These are phyloP conservation scores for Microchrysa polita DNA, from an alignment of 2,888 invertebrate species.

Conservation along the genomic window DNA sequence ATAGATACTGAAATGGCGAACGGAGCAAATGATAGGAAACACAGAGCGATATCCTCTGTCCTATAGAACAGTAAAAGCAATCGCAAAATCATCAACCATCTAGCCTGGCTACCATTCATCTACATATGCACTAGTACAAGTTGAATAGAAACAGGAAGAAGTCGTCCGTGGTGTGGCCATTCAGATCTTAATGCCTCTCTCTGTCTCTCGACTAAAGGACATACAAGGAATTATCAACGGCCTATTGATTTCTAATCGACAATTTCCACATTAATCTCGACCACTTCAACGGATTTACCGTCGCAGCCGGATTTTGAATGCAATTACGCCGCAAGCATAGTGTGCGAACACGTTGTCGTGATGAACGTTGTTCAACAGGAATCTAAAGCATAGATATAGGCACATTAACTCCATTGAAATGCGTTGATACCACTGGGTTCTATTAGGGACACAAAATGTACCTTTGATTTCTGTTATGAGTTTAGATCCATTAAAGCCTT, in stretches of 20 bases:
- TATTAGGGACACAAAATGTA: no score
- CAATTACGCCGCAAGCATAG: background rate
- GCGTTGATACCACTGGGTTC: background rate
- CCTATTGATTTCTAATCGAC: constrained; percentile 65
- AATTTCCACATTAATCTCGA: constrained; percentile 42
- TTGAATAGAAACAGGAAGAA: constrained; percentile 15
- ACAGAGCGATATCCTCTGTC: background rate
- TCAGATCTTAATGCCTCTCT: constrained; percentile 30
- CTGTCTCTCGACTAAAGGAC: constrained; percentile 21
- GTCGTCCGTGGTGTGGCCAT: constrained; percentile 7
- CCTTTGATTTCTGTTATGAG: no score
- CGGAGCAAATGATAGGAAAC: constrained; percentile 37
- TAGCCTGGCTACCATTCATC: background rate
- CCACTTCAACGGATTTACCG: constrained; percentile 17
- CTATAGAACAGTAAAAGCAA: background rate
- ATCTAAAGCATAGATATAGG: background rate
- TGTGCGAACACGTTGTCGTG: background rate
- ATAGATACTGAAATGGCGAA: constrained; percentile 35
- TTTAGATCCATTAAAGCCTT: no score
- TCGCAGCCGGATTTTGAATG: background rate
- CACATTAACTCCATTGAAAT: background rate
- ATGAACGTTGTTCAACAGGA: background rate
- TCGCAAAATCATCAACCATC: background rate
- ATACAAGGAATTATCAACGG: constrained; percentile 62
- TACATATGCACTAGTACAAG: background rate